Evolutionary conservation across 2,113 vertebrate species (phyloP).

Genomic region (Paramisgurnus dabryanus): DNA sequence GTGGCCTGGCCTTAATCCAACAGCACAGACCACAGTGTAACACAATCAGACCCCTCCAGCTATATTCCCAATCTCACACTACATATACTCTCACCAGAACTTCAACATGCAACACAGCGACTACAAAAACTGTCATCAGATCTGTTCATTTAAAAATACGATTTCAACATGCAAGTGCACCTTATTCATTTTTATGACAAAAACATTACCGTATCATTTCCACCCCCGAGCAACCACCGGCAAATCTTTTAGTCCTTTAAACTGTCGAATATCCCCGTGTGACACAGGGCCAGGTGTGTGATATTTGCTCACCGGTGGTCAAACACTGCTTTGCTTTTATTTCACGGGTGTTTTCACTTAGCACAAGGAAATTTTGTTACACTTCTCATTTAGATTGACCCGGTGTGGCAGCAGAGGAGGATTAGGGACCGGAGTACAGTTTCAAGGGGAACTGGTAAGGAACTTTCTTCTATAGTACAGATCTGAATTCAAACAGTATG

Average conservation of each 20-base stretch:
- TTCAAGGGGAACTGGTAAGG: slow-evolving; percentile 67
- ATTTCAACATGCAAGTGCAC: neutral
- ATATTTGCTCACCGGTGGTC: slow-evolving; percentile 51
- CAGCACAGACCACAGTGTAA: slow-evolving; percentile 24
- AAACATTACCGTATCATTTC: slow-evolving; percentile 7
- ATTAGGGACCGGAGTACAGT: slow-evolving; percentile 68
- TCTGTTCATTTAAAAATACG: slow-evolving; percentile 18
- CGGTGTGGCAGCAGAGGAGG: slow-evolving; percentile 66
- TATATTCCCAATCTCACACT: neutral
- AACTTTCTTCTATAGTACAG: slow-evolving; percentile 69
- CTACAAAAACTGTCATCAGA: slow-evolving; percentile 40
- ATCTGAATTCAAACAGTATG: slow-evolving; percentile 73
- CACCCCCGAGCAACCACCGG: slow-evolving; percentile 5
- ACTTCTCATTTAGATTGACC: slow-evolving; percentile 74
- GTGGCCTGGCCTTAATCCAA: slow-evolving; percentile 16
- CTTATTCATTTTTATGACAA: slow-evolving; percentile 26
- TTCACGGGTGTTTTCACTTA: slow-evolving; percentile 75
- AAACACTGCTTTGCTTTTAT: slow-evolving; percentile 62
- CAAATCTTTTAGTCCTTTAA: slow-evolving; percentile 21
- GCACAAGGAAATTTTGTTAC: slow-evolving; percentile 76
- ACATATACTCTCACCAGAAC: neutral
- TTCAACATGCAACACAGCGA: neutral
- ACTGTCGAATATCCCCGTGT: slow-evolving; percentile 51
- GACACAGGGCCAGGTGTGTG: slow-evolving; percentile 56
- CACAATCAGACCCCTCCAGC: slow-evolving; percentile 33